phyloP scores from a whole-genome alignment of 2,113 vertebrate species.

The Prunella himalayana region DNA sequence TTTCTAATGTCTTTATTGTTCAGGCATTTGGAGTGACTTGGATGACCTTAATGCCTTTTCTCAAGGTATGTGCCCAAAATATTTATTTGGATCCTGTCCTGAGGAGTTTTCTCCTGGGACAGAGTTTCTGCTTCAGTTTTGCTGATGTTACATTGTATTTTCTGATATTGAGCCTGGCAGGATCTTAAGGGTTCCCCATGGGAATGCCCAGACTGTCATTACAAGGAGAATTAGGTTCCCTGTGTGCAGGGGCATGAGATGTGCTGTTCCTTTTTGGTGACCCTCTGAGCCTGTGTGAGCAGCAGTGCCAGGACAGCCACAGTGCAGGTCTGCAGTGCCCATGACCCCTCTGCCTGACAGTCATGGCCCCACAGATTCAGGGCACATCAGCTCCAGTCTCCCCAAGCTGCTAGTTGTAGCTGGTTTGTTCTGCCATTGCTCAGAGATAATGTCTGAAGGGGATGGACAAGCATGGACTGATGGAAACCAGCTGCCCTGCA shows the following conservation, averaged over 20 bases:
- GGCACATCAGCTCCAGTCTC: rapidly evolving
- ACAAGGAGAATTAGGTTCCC: neutral
- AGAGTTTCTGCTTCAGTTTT: neutral
- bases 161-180: neutral
- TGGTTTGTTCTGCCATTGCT: neutral
- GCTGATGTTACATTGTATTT: neutral
- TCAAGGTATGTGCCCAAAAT: neutral
- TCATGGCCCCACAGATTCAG: rapidly evolving
- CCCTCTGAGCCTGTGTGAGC: neutral
- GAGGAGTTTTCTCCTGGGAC: neutral
- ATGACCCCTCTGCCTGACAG: neutral
- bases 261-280: neutral
- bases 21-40: neutral
- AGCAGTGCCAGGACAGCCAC: rapidly evolving
- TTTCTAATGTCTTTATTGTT: neutral
- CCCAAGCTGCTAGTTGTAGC: neutral
- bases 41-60: neutral
- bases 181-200: neutral
- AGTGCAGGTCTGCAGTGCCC: neutral
- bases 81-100: neutral
- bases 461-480: neutral
- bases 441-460: neutral
- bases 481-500: neutral
- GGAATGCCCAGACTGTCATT: neutral
- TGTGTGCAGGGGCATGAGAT: neutral